Evolutionary conservation across 2,888 invertebrate species (phyloP).

Genomic region (Calameuta filiformis): DNA sequence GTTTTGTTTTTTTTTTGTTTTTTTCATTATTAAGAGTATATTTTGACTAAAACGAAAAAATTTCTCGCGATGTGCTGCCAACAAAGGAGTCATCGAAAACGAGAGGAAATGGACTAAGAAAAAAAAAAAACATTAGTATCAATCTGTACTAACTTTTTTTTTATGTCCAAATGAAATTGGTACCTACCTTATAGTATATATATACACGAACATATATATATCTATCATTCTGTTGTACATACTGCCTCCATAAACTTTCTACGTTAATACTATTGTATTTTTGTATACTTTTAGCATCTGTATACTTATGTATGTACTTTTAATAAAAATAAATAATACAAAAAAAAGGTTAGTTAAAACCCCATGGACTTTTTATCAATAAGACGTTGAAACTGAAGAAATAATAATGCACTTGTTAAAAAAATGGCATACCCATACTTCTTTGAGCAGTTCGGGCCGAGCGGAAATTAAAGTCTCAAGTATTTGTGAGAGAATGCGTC

Average conservation of each 20-base stretch:
- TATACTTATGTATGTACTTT: conserved; percentile 52
- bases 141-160: conserved; percentile 38
- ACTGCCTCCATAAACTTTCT: conserved; percentile 54
- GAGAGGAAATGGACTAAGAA: background rate
- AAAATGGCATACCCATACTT: background rate
- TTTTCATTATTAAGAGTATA: background rate
- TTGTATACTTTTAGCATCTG: conserved; percentile 57
- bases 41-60: background rate
- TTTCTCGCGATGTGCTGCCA: background rate
- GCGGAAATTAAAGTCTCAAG: background rate
- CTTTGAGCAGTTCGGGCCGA: background rate
- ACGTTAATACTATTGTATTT: conserved; percentile 58
- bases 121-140: conserved; percentile 16
- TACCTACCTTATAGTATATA: conserved; percentile 29
- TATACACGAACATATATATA: conserved; percentile 53
- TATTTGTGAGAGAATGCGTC: background rate
- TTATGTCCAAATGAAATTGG: conserved; percentile 33
- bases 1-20: background rate
- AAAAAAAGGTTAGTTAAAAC: background rate
- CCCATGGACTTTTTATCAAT: background rate
- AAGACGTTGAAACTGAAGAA: background rate
- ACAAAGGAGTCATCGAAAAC: background rate
- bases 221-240: conserved; percentile 17
- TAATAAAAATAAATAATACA: conserved; percentile 50
- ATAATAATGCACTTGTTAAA: background rate